Conservation (phyloP, 2,888 invertebrate species). For the Ariolimax columbianus region DNA sequence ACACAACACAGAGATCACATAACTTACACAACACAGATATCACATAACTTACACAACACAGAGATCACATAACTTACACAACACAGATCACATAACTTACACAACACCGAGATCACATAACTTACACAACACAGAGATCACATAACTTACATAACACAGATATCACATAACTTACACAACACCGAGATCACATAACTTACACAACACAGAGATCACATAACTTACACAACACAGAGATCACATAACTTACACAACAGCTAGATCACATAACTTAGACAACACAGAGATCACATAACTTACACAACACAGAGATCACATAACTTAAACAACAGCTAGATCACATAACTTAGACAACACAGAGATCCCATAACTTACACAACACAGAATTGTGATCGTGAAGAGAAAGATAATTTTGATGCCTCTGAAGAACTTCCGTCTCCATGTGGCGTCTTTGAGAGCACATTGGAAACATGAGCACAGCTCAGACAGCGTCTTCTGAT, state of each 20-base stretch:
- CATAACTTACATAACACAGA: no score
- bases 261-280: no score
- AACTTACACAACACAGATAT: no score
- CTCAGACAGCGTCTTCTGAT: neutral
- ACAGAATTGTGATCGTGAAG: conserved; percentile 10
- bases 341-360: neutral
- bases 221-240: no score
- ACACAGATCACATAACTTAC: neutral
- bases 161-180: neutral
- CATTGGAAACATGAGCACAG: neutral
- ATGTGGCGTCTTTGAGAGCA: neutral
- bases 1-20: no score
- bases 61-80: neutral
- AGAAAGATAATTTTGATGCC: neutral
- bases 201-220: no score
- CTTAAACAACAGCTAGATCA: neutral
- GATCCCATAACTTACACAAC: conserved; percentile 7
- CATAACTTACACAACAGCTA: no score
- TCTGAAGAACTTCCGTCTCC: neutral
- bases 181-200: neutral
- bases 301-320: neutral
- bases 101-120: neutral
- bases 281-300: neutral
- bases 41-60: no score
- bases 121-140: no score